Evolutionary conservation across 2,797 vertebrate species (phyloP).

Genomic region (Centroberyx gerrardi): DNA sequence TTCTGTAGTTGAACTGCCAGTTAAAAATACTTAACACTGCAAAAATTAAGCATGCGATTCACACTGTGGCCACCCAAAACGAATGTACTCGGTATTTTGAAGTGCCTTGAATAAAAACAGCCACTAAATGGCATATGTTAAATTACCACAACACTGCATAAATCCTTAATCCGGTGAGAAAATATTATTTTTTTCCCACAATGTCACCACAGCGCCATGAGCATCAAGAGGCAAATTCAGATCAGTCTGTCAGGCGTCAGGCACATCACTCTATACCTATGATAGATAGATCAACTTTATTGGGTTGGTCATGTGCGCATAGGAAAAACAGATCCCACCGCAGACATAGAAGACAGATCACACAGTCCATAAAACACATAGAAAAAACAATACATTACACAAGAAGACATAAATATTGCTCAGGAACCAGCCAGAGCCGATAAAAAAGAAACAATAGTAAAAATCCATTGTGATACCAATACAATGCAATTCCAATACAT

Average conservation of each 20-base stretch:
- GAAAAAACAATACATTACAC: too few species aligned
- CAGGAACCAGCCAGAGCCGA: too few species aligned
- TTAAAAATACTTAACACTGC: slow-evolving; percentile 1
- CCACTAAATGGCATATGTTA: slow-evolving; percentile 8
- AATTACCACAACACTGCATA: slow-evolving; percentile 33
- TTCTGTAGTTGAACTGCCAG: background rate
- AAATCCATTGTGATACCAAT: too few species aligned
- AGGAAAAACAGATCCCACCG: too few species aligned
- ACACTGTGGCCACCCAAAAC: slow-evolving; percentile 17
- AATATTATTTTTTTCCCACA: slow-evolving; percentile 14
- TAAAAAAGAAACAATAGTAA: too few species aligned
- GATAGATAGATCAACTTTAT: too few species aligned
- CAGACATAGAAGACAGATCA: too few species aligned
- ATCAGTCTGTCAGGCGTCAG: slow-evolving; percentile 1
- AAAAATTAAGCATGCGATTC: background rate
- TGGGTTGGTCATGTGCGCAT: too few species aligned
- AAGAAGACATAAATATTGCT: too few species aligned
- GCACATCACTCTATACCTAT: background rate
- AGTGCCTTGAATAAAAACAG: slow-evolving; percentile 14
- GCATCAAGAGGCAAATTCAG: slow-evolving; percentile 10
- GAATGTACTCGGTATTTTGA: slow-evolving; percentile 9
- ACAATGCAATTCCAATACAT: too few species aligned
- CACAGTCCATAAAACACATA: too few species aligned
- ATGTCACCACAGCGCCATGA: background rate
- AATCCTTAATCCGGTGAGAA: slow-evolving; percentile 30